A percentile compares a stretch with the other conserved stretches of the same genome.
These are phyloP conservation scores for Ctena decussata DNA, from an alignment of 2,888 invertebrate species.

Conservation along the genomic window DNA sequence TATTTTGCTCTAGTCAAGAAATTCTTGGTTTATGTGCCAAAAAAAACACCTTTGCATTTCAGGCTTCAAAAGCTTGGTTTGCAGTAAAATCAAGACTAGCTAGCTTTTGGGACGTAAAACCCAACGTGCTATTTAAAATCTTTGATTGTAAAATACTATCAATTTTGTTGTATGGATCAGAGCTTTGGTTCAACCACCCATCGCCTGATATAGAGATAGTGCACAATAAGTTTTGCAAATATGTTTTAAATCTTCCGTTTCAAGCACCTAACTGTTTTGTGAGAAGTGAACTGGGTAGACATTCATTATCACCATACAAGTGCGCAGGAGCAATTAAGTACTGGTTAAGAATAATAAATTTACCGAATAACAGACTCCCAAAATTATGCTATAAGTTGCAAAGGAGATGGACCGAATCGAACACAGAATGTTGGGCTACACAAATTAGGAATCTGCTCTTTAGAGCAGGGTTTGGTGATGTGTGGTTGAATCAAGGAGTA, in stretches of 20 bases:
- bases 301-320: background rate
- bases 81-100: background rate
- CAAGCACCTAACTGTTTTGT: slow-evolving; percentile 1
- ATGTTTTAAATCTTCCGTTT: background rate
- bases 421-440: background rate
- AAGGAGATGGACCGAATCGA: background rate
- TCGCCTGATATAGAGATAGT: slow-evolving; percentile 1
- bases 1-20: background rate
- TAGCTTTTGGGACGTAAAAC: background rate
- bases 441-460: background rate
- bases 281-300: background rate
- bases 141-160: slow-evolving; percentile 5
- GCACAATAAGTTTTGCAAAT: background rate
- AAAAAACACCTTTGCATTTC: background rate
- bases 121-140: background rate
- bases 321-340: background rate
- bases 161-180: background rate
- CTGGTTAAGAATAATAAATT: background rate
- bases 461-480: background rate
- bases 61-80: slow-evolving; percentile 2
- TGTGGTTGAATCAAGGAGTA: background rate
- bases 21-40: background rate
- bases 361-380: background rate
- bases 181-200: background rate
- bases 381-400: background rate